These are phyloP conservation scores for Drosophila niveifrons DNA, from an alignment of 2,888 invertebrate genomes.

Conservation along the genomic window DNA sequence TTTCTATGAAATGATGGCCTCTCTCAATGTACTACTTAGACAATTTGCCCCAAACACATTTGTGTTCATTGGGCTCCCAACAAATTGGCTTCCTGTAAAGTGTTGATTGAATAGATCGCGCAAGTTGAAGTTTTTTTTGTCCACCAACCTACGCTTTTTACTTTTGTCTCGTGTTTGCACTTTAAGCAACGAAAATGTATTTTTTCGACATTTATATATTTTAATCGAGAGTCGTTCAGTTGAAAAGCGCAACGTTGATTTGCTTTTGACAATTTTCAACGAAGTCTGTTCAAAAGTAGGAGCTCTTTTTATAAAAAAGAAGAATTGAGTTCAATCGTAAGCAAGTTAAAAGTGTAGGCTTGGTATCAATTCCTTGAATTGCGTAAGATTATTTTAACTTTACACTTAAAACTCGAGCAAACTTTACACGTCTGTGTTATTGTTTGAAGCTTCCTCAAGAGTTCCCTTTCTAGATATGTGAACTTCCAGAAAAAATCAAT, in stretches of 20 bases:
- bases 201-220: neutral
- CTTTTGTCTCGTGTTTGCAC: neutral
- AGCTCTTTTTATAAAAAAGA: too few relatives aligned
- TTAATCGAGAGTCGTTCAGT: neutral
- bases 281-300: neutral
- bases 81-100: conserved; percentile 23
- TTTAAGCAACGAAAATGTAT: neutral
- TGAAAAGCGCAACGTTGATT: neutral
- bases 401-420: too few relatives aligned
- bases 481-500: too few relatives aligned
- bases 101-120: conserved; percentile 20
- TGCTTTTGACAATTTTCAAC: neutral
- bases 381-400: too few relatives aligned
- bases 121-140: neutral
- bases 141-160: neutral
- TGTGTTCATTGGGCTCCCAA: neutral
- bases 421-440: too few relatives aligned
- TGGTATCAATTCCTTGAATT: neutral
- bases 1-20: conserved; percentile 28
- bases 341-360: neutral
- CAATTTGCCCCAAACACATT: conserved; percentile 41
- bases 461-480: too few relatives aligned
- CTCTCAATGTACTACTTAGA: conserved; percentile 22
- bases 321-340: neutral
- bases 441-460: too few relatives aligned